These are phyloP conservation scores for Emydoidea blandingii DNA, from an alignment of 2,797 vertebrate genomes.

Conservation along the genomic window DNA sequence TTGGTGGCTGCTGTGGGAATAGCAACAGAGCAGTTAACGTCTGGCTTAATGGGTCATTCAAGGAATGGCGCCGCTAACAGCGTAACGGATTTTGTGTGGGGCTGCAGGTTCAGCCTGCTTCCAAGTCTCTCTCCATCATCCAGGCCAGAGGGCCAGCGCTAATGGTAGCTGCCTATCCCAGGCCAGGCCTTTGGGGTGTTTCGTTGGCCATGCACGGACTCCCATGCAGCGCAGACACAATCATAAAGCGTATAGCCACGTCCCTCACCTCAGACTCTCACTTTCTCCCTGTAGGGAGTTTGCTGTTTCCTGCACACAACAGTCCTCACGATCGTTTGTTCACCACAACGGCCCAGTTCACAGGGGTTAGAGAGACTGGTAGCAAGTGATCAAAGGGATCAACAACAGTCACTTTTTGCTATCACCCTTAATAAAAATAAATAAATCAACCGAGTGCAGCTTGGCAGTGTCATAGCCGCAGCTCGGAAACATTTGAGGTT, in stretches of 20 bases:
- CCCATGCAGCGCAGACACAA: background rate
- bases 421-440: background rate
- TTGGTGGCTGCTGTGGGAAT: too few species aligned
- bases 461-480: fast-evolving
- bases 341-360: background rate
- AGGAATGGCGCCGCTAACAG: too few species aligned
- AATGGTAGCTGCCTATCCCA: background rate
- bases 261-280: background rate
- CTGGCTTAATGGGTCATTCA: too few species aligned
- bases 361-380: background rate
- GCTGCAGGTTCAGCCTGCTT: too few species aligned
- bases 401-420: background rate
- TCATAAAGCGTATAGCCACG: background rate
- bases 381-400: background rate
- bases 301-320: background rate
- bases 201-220: background rate
- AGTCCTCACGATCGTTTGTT: background rate
- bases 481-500: background rate
- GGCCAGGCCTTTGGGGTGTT: background rate
- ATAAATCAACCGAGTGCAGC: background rate
- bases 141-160: background rate
- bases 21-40: too few species aligned
- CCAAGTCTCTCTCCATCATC: background rate
- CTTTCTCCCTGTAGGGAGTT: background rate
- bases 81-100: too few species aligned